Evolutionary conservation across 2,797 vertebrate genomes (phyloP).

Genomic region (Chloroceryle inda): DNA sequence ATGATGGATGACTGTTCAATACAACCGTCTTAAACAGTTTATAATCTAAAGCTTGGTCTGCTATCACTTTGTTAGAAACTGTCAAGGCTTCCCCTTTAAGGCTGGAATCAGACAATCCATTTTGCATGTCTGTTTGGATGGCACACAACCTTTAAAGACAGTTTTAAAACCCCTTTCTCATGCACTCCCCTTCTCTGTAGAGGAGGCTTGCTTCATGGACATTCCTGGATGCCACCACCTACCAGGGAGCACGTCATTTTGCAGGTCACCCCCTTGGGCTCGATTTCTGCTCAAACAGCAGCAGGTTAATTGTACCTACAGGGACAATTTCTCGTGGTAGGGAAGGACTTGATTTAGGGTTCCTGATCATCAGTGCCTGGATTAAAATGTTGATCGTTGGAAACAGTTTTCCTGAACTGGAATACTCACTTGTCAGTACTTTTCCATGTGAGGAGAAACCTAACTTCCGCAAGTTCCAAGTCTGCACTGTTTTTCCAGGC

Average conservation of each 20-base stretch:
- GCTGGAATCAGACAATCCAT: not conserved
- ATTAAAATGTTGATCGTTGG: not conserved
- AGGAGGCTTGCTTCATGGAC: fast-evolving
- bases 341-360: not conserved
- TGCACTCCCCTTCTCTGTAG: not conserved
- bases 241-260: not conserved
- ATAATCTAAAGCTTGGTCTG: not conserved
- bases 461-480: not conserved
- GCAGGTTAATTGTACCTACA: not conserved
- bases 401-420: not conserved
- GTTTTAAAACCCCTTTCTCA: not conserved
- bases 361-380: not conserved
- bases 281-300: not conserved
- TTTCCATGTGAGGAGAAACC: not conserved
- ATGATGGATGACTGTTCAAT: not conserved
- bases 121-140: not conserved
- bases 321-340: not conserved
- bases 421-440: not conserved
- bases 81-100: not conserved
- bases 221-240: not conserved
- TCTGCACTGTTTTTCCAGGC: not conserved
- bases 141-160: not conserved
- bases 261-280: not conserved
- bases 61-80: not conserved
- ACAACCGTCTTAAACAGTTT: not conserved